Base-by-base conservation (phyloP, 2,113 vertebrate genomes). In the Alouatta palliata region DNA sequence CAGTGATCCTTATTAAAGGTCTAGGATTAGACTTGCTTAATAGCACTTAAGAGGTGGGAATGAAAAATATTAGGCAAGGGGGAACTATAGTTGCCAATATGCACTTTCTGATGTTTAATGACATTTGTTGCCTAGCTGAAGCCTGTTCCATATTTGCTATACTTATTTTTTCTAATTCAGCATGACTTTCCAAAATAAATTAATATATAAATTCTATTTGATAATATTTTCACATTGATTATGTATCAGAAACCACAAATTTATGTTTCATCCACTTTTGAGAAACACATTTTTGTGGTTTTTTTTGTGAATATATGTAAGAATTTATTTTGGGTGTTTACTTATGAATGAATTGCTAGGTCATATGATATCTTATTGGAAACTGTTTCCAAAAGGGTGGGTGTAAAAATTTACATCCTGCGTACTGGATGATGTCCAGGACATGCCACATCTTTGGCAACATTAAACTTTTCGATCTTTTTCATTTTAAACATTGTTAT, bases 21-120 rank as follows among this genome's bases (percentile, higher is more conserved):
- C 76, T 61, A 73, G 82, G 37, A 85, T 95, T 96, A 97, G 47
- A 10, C 49, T 64, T 92, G 30, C 77, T 97, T 93, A 76, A 93
- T 70, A 80, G 19, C 54, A 68, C 75, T 79, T 92, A 21, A 92
- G 40, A 96, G 75, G 83, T 47, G 11, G 81, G 40, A 93, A 85
- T 73, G 8, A 96, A 92, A 79, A 93, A 84, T 90, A 90, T 30
- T 83, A 94, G 73, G 49, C 77, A 89, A 90, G 23, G 47, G 58
- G 94, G 27, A 76, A 80, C 68, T 79, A 32, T 25, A 58, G 30
- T 79, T 89, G 83, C 70, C 83, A 95, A 13, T 30, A 70, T 19
- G 20, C 0, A 87, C 25, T 91, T 94, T 94, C 54, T 71, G 71
- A 81, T 83, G 88, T 97, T 93, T 77, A 79, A 71, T 81, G 73